Evolutionary conservation across 2,888 invertebrate species (phyloP).

Genomic region (Phengaris arion): DNA sequence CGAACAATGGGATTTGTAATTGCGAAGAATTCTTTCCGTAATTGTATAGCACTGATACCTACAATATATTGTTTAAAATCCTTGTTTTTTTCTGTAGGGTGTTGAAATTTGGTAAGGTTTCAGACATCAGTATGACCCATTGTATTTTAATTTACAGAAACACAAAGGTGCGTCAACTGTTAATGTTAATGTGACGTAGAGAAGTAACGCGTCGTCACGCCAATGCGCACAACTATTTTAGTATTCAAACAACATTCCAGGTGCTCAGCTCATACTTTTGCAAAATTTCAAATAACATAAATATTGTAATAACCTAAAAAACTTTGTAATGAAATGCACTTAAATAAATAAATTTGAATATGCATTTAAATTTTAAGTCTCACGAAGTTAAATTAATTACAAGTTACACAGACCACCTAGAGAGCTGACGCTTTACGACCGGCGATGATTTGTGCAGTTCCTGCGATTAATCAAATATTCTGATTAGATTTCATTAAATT

Average conservation of each 20-base stretch:
- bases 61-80: neutral
- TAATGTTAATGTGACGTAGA: neutral
- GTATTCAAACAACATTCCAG: too few species aligned
- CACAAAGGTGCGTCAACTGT: neutral
- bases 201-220: neutral
- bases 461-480: neutral
- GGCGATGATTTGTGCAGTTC: slow-evolving; percentile 1
- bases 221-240: neutral
- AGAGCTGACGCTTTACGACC: neutral
- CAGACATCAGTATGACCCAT: neutral
- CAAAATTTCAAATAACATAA: too few species aligned
- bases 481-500: neutral
- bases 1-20: neutral
- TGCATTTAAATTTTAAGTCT: neutral
- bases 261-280: too few species aligned
- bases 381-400: neutral
- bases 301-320: too few species aligned
- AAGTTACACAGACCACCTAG: slow-evolving; percentile 11
- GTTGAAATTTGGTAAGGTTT: neutral
- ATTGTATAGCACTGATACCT: neutral
- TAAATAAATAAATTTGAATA: neutral
- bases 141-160: neutral
- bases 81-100: neutral
- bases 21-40: neutral
- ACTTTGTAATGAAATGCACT: neutral